phyloP scores from a whole-genome alignment of 2,113 vertebrate species.

The Merops nubicus region DNA sequence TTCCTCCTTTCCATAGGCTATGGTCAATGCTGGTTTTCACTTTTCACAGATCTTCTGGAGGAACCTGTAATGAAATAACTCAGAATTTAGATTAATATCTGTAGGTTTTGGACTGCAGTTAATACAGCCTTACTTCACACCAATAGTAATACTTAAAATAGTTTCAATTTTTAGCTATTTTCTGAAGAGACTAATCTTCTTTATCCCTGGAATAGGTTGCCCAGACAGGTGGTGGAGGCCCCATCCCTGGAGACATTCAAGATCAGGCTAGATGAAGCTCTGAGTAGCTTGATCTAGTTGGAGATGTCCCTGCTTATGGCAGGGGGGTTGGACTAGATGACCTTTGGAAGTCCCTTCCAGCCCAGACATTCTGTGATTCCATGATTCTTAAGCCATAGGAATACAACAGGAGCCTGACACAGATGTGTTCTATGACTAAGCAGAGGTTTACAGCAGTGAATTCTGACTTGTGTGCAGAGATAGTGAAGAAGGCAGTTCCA shows the following conservation, averaged over 20 bases:
- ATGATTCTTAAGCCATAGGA: not conserved
- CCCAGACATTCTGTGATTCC: no score
- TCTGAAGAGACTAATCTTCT: no score
- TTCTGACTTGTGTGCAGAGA: not conserved
- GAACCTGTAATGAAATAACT: not conserved
- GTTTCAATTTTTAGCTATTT: not conserved
- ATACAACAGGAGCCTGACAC: not conserved
- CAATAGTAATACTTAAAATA: not conserved
- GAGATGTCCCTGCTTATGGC: no score
- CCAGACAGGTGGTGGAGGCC: no score
- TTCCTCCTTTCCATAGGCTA: not conserved
- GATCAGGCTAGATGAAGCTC: no score
- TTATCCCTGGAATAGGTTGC: no score
- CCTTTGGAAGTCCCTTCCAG: no score
- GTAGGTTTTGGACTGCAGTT: not conserved
- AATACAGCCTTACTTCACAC: not conserved
- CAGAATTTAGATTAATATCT: not conserved
- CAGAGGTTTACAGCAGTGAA: not conserved
- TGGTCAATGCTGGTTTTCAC: not conserved
- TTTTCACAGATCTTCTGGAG: not conserved
- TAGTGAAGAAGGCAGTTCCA: not conserved
- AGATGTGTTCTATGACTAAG: not conserved
- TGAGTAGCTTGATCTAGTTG: no score
- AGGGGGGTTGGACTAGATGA: no score
- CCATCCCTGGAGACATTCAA: no score